Evolutionary conservation across 2,113 vertebrate genomes (phyloP).

Genomic region (Australoheros scitulus): DNA sequence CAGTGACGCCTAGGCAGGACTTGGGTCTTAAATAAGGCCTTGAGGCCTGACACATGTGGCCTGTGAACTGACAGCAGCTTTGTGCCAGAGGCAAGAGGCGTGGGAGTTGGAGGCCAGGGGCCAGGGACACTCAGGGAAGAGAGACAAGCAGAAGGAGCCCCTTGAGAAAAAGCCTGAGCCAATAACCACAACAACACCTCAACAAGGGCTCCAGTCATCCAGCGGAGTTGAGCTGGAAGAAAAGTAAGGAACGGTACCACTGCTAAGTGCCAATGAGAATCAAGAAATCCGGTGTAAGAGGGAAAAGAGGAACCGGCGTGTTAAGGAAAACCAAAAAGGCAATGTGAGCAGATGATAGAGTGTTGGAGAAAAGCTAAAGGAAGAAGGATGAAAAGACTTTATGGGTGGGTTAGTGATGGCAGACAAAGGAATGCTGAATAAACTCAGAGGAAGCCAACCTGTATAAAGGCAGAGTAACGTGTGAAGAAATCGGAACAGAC

Average conservation of each 20-base stretch:
- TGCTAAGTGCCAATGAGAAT: conserved; percentile 58
- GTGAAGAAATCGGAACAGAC: conserved; percentile 33
- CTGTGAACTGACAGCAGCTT: conserved; percentile 76
- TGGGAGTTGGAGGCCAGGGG: conserved; percentile 56
- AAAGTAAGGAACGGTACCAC: conserved; percentile 36
- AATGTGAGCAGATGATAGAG: conserved; percentile 31
- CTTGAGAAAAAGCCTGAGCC: conserved; percentile 73
- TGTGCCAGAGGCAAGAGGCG: conserved; percentile 62
- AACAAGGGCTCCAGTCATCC: conserved; percentile 77
- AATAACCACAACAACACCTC: conserved; percentile 73
- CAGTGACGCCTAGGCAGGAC: conserved; percentile 62
- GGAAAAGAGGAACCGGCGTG: neutral
- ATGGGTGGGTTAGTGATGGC: conserved; percentile 22
- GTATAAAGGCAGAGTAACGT: conserved; percentile 3
- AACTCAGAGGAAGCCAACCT: neutral
- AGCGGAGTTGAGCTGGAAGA: conserved; percentile 42
- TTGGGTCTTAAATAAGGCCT: conserved; percentile 73
- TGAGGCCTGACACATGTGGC: conserved; percentile 75
- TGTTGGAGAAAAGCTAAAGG: conserved; percentile 5
- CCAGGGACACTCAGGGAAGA: conserved; percentile 70
- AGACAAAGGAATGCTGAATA: conserved; percentile 15
- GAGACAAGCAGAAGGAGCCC: conserved; percentile 77
- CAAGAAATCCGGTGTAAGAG: conserved; percentile 30
- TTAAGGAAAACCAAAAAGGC: conserved; percentile 13
- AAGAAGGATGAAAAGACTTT: conserved; percentile 1